phyloP scores from a whole-genome alignment of 1,140 invertebrate species.

The Lasaia peninsularis region DNA sequence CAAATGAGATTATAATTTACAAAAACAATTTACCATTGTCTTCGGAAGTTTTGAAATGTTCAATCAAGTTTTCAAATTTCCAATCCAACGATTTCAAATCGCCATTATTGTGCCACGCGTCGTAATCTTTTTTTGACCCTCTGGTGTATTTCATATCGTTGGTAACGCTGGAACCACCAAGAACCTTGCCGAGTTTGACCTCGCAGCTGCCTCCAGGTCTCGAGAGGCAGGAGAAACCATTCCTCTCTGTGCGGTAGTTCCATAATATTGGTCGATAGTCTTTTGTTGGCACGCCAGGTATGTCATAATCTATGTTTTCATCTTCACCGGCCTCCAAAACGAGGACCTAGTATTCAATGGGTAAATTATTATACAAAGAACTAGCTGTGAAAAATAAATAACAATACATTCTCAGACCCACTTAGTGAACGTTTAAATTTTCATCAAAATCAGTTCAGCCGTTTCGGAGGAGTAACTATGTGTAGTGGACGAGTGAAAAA shows the following conservation, averaged over 20 bases:
- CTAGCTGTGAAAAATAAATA: too few relatives aligned
- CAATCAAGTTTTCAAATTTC: conserved; percentile 76
- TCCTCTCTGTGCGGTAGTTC: conserved; percentile 66
- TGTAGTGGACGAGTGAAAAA: too few relatives aligned
- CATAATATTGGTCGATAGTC: conserved; percentile 61
- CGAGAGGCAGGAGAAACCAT: conserved; percentile 60
- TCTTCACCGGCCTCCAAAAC: conserved; percentile 73
- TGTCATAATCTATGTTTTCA: conserved; percentile 66
- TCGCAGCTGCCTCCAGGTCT: conserved; percentile 68
- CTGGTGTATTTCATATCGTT: conserved; percentile 79
- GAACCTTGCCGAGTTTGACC: conserved; percentile 75
- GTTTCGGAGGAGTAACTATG: too few relatives aligned
- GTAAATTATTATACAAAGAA: neutral
- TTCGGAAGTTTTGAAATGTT: conserved; percentile 77
- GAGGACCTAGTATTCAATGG: conserved; percentile 40
- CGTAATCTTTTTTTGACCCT: conserved; percentile 75
- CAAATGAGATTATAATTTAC: too few relatives aligned
- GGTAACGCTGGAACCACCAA: conserved; percentile 76
- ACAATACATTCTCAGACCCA: too few relatives aligned
- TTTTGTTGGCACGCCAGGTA: conserved; percentile 59
- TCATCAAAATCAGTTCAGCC: too few relatives aligned
- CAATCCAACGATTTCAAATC: conserved; percentile 72
- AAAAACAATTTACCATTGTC: conserved; percentile 67
- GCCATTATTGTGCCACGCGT: conserved; percentile 73
- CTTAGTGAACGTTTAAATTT: too few relatives aligned